These are phyloP conservation scores for Martes martes DNA, from an alignment of 2,113 vertebrate genomes.

Conservation along the genomic window DNA sequence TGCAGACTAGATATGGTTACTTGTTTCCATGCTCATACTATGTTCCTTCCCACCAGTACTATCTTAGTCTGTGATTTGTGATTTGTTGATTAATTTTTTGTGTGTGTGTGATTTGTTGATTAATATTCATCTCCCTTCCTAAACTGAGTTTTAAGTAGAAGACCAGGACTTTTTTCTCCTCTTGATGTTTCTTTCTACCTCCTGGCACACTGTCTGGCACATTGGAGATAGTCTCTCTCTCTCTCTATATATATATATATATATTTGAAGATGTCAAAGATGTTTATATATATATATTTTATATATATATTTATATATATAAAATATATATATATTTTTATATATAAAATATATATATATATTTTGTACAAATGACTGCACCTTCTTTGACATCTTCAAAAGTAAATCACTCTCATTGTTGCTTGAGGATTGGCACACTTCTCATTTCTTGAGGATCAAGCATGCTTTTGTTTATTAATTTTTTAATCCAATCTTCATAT, in stretches of 20 bases:
- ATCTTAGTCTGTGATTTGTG: neutral
- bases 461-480: neutral
- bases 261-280: no score
- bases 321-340: no score
- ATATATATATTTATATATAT: no score
- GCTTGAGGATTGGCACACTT: neutral
- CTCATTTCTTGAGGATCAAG: neutral
- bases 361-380: neutral
- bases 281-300: no score
- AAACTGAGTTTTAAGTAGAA: neutral
- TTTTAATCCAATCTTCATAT: neutral
- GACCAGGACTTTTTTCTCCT: neutral
- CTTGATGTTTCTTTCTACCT: neutral
- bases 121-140: neutral
- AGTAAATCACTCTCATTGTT: neutral
- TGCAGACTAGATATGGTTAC: neutral
- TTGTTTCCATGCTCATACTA: neutral
- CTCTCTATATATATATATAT: no score
- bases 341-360: no score
- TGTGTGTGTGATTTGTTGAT: neutral
- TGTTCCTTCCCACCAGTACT: neutral
- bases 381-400: neutral
- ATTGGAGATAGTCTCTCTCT: neutral
- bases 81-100: neutral
- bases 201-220: no score